These are phyloP conservation scores for Achatina immaculata DNA, from an alignment of 1,140 invertebrate genomes.

Conservation along the genomic window DNA sequence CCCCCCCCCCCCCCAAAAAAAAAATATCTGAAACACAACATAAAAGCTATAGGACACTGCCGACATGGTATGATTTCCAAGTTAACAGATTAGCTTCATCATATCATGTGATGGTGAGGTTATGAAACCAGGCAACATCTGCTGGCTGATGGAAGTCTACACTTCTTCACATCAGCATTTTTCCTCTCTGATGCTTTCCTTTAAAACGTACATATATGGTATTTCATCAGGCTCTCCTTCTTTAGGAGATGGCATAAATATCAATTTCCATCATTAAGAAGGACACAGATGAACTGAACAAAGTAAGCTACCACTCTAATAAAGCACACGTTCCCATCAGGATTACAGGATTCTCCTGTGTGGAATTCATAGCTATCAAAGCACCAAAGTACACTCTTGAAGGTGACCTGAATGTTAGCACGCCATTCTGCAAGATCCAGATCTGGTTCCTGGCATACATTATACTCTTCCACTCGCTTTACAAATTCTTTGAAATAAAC, in stretches of 20 bases:
- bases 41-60: too few species aligned
- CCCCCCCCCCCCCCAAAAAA: too few species aligned
- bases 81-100: too few species aligned
- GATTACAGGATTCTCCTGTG: constrained; percentile 17
- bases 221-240: constrained; percentile 21
- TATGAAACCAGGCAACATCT: too few species aligned
- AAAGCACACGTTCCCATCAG: constrained; percentile 20
- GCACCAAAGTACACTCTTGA: not conserved
- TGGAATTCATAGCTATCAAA: constrained; percentile 14
- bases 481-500: constrained; percentile 23
- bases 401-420: not conserved
- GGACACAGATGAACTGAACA: constrained; percentile 59
- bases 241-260: too few species aligned
- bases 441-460: not conserved
- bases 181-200: constrained; percentile 18
- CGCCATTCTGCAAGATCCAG: not conserved
- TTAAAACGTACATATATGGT: constrained; percentile 21
- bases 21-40: too few species aligned
- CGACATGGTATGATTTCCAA: too few species aligned
- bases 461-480: constrained; percentile 6
- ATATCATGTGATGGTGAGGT: too few species aligned
- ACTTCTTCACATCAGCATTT: too few species aligned
- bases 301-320: constrained; percentile 37
- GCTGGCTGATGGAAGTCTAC: too few species aligned
- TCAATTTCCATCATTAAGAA: constrained; percentile 51